Percentiles rank a stretch among this genome's conserved stretches.
These are phyloP conservation scores for Aptenodytes forsteri DNA, from an alignment of 2,113 vertebrate genomes.

Conservation along the genomic window DNA sequence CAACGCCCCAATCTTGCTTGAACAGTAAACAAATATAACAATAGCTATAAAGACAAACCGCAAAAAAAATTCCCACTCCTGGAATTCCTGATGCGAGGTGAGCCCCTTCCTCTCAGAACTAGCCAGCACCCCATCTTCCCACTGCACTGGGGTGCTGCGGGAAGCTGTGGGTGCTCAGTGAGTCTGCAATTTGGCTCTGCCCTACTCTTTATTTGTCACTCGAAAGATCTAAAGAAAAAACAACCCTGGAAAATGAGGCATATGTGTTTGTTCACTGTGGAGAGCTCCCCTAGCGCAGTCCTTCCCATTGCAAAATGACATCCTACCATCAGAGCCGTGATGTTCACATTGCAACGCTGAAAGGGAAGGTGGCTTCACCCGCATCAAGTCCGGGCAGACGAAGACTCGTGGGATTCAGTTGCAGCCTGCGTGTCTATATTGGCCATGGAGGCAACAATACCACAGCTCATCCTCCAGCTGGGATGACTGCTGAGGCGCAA, in stretches of 20 bases:
- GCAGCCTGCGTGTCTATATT: fast-evolving
- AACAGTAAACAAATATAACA: not conserved
- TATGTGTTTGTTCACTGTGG: not conserved
- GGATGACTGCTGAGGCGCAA: not conserved
- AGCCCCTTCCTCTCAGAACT: not conserved
- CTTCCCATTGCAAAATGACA: not conserved
- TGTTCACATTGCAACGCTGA: fast-evolving
- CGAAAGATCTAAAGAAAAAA: not conserved
- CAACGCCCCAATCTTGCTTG: not conserved
- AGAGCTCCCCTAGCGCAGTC: not conserved
- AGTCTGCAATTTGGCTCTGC: not conserved
- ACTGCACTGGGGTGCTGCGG: too few relatives aligned
- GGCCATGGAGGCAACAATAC: fast-evolving
- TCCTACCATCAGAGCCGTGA: not conserved
- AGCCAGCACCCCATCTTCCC: not conserved
- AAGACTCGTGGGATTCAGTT: fast-evolving
- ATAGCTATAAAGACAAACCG: not conserved
- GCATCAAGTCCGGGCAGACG: fast-evolving
- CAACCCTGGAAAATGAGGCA: not conserved
- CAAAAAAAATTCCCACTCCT: not conserved
- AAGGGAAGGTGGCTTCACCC: not conserved
- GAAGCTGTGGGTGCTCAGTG: not conserved
- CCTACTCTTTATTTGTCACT: not conserved
- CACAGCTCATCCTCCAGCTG: not conserved
- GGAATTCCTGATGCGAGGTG: not conserved